Evolutionary conservation across 2,888 invertebrate species (phyloP), one percentile per base, ranked within the genome.

Genomic region (Eilema sororculum): DNA sequence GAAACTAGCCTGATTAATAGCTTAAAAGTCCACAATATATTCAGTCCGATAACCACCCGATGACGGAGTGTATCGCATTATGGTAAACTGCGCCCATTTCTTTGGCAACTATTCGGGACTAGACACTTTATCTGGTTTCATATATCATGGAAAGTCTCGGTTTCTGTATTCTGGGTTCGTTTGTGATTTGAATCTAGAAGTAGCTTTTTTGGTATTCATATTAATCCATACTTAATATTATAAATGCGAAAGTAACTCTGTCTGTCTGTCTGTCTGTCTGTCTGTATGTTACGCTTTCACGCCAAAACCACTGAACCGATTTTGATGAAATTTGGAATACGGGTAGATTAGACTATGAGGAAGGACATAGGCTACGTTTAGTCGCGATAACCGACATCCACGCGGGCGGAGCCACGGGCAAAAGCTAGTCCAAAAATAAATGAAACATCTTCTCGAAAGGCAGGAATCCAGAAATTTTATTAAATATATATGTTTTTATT

Each of bases 51-150:
- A 93, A 88, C 86, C 87, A 83, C 81, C 88, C 87, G 88, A 92
- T 93, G 93, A 93, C 86, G 88, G 88, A 93, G 87, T 87, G 87
- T 85, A 85, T 87, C 88, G 82, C 91, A 90, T 93, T 93, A 93
- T 87, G 88, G 82, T 90, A 91, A 92, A 90, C 89, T 86, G 83
- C 71, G 60, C 78, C 87, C 84, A 87, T 91, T 93, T 91, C 91
- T 92, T 93, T 84, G 81, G 80, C 84, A 93, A 93, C 91, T 92
- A 90, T 92, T 87, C 87, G 83, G 80, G 86, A 87, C 86, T 84
- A 79, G 81, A 77, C 84, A 84, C 78, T 87, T 90, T 89, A 92
- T 93, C 90, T 88, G 74, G 80, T 78, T 85, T 82, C 88, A 91
- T 93, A 91, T 91, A 89, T 92, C 89, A 91, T 82, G 78, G 65